Conservation (phyloP, 1,140 invertebrate genomes). For the Heliconius melpomene region DNA sequence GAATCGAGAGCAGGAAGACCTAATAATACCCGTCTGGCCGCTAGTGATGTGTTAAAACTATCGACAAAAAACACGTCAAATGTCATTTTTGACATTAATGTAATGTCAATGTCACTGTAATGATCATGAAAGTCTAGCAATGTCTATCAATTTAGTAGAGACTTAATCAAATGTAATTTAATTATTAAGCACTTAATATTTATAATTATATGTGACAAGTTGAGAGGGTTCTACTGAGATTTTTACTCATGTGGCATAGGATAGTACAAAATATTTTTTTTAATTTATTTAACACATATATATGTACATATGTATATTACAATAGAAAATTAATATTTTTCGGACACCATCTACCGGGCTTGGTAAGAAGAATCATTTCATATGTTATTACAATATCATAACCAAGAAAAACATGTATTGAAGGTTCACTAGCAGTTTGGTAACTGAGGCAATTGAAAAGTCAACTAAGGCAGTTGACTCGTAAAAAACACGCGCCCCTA, state of each 20-base stretch:
- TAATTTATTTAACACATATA: no score
- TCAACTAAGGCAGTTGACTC: no score
- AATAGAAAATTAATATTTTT: no score
- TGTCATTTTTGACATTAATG: conserved; percentile 33
- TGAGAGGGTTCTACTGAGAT: not conserved
- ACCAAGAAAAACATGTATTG: no score
- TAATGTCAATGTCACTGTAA: conserved; percentile 25
- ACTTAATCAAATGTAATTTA: not conserved
- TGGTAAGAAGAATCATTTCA: no score
- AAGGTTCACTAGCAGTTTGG: no score
- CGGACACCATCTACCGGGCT: no score
- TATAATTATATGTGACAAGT: not conserved
- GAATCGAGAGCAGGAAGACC: conserved; percentile 77
- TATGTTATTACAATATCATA: no score
- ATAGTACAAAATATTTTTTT: not conserved
- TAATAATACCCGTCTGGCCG: conserved; percentile 76
- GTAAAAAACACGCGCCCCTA: no score
- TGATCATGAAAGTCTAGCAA: conserved; percentile 23
- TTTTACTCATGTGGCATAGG: not conserved
- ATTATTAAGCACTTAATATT: not conserved
- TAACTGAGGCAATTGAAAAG: no score
- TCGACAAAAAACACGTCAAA: conserved; percentile 39
- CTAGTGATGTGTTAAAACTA: conserved; percentile 55
- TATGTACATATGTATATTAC: no score
- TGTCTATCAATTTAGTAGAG: conserved; percentile 1